Evolutionary conservation across 2,797 vertebrate genomes (phyloP), one percentile per base, ranked within the genome.

Genomic region (Dermochelys coriacea): DNA sequence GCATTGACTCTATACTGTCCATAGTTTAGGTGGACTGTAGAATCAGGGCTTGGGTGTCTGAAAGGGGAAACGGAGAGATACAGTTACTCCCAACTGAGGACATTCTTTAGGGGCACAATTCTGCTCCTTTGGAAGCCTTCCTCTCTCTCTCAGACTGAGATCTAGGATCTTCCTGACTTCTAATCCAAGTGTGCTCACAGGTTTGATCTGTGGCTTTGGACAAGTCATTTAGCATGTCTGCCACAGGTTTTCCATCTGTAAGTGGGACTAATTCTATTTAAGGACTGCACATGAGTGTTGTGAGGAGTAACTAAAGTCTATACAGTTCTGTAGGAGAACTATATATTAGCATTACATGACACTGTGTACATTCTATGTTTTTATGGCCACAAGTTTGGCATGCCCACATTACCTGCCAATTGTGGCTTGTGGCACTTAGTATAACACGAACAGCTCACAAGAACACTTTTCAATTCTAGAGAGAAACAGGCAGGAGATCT

Each of bases 321-420:
- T 78, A 0, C 4, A n/a, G 34, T 5, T 27, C 51, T 80, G 45
- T 57, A 2, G 1, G 57, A 49, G 75, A 14, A 80, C 52, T 10
- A 47, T 37, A 0, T 89, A 51, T 54, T 29, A 27, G 50, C 37
- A 57, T 87, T 54, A 84, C 55, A 21, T 37, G 80, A 91, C 50
- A 41, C 41, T 0, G 0, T 37, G 55, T 45, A 21, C 19, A 31
- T 31, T 57, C 12, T 1, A 19, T 64, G 15, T 57, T 82, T 57
- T 82, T 5, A 45, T 5, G 47, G 52, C 21, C 8, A n/a, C 61
- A 64, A 64, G 34, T 64, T n/a, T n/a, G 61, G 34, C 71, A 27
- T 41, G 23, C 21, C 41, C 37, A 74, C 12, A 45, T 74, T 74
- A 27, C 71, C 37, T 74, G 23, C 23, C 23, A 45, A 10, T 19